Evolutionary conservation across 2,113 vertebrate species (phyloP), one percentile per base, ranked within the genome.

Genomic region (Zingel zingel): DNA sequence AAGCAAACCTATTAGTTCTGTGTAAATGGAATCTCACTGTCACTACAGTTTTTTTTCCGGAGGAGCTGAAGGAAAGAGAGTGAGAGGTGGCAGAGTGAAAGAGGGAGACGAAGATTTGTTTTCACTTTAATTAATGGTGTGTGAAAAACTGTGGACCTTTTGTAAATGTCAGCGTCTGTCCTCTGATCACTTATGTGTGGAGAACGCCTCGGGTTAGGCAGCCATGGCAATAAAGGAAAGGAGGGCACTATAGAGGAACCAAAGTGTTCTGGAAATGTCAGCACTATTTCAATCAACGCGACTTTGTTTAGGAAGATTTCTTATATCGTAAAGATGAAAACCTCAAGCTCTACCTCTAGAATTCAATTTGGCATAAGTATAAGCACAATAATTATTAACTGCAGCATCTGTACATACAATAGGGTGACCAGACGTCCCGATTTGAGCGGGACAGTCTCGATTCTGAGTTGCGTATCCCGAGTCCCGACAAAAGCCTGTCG

Each of bases 101-200:
- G 53, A 59, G 59, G 62, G 51, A 81, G 82, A 83, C 62, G 78
- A 81, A 80, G 78, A 83, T 88, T 89, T 85, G 83, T 64, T 91
- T 88, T 85, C 77, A 66, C 77, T 87, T 91, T 88, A 94, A 89
- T 93, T 93, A 86, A 86, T 87, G 84, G 76, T 43, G 73, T 87
- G 83, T 89, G 87, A 79, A 87, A 87, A 91, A 72, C 85, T 74
- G 78, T 75, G 69, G 81, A 89, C 91, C 89, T 92, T 58, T 90
- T 87, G 77, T 85, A 93, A 93, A 93, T 93, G 92, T 92, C 93
- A 93, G 88, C 79, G 45, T 84, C 86, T 82, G 83, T 89, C 82
- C 81, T 88, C 82, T 76, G 84, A 86, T 93, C 88, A 84, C 80
- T 84, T 86, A 36, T 16, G 65, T 74, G 86, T 72, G 70, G 71